Percentiles rank a stretch among this genome's conserved stretches.
These are phyloP conservation scores for Boloria selene DNA, from an alignment of 2,888 invertebrate genomes.

Conservation along the genomic window DNA sequence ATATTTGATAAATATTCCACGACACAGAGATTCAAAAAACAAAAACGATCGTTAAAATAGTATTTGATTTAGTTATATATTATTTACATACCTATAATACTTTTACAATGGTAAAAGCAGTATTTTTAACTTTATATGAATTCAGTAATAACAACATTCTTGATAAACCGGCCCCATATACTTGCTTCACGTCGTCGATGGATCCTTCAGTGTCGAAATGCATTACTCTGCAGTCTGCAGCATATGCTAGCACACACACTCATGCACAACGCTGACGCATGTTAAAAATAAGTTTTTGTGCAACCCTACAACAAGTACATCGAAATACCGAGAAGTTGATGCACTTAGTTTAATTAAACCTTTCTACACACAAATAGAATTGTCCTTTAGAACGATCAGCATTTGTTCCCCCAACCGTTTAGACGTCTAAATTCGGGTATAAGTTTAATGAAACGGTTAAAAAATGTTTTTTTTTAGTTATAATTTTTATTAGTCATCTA, in stretches of 20 bases:
- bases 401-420: no score
- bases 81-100: no score
- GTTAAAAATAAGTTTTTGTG: slow-evolving; percentile 38
- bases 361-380: neutral
- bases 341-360: slow-evolving; percentile 17
- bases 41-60: neutral
- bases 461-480: no score
- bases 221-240: neutral
- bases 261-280: slow-evolving; percentile 16
- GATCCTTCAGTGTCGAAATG: slow-evolving; percentile 5
- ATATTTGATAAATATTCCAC: slow-evolving; percentile 21
- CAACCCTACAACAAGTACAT: slow-evolving; percentile 18
- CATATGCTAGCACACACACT: neutral
- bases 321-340: slow-evolving; percentile 30
- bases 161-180: neutral
- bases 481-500: no score
- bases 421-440: no score
- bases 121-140: no score
- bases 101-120: no score
- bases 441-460: no score
- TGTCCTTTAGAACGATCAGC: neutral
- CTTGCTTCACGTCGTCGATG: neutral
- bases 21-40: neutral
- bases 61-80: no score
- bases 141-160: neutral